A percentile compares a stretch with the other conserved stretches of the same genome.
Evolutionary conservation across 1,140 invertebrate species (phyloP).

Genomic region (Drosophila rhopaloa): DNA sequence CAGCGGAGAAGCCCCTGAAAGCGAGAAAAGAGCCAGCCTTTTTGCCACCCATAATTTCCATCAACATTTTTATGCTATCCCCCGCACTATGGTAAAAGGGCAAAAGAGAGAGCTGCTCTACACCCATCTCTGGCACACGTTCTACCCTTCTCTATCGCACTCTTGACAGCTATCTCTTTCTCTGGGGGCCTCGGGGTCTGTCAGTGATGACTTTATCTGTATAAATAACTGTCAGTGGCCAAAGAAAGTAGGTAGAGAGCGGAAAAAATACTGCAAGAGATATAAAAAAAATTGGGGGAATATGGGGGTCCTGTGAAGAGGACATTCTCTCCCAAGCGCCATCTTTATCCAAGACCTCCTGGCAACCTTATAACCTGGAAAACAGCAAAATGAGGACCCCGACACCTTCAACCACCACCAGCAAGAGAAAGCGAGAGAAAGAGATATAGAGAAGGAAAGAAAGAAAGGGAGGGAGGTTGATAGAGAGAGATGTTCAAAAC

Average conservation of each 20-base stretch:
- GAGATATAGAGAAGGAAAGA: conserved; percentile 25
- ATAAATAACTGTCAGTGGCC: conserved; percentile 77
- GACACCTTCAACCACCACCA: conserved; percentile 42
- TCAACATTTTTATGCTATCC: conserved; percentile 46
- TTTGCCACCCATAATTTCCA: conserved; percentile 38
- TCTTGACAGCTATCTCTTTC: conserved; percentile 19
- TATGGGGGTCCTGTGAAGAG: neutral
- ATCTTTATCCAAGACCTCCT: conserved; percentile 54
- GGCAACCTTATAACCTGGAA: conserved; percentile 56
- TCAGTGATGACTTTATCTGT: conserved; percentile 83
- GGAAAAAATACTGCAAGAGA: conserved; percentile 14
- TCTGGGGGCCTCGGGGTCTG: conserved; percentile 54
- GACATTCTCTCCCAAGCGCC: conserved; percentile 51
- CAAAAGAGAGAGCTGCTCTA: conserved; percentile 10
- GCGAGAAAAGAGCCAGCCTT: conserved; percentile 7
- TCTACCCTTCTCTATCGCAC: conserved; percentile 10
- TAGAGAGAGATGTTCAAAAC: conserved; percentile 32
- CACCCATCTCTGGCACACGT: conserved; percentile 13
- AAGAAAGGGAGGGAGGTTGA: conserved; percentile 23
- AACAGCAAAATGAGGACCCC: conserved; percentile 17
- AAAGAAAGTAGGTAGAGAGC: conserved; percentile 27
- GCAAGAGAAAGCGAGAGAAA: conserved; percentile 17
- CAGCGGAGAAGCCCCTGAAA: conserved; percentile 23
- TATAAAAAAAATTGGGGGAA: neutral
- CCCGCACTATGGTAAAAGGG: conserved; percentile 8